Conservation (phyloP, 2,888 invertebrate genomes). For the Aporophyla lueneburgensis region DNA sequence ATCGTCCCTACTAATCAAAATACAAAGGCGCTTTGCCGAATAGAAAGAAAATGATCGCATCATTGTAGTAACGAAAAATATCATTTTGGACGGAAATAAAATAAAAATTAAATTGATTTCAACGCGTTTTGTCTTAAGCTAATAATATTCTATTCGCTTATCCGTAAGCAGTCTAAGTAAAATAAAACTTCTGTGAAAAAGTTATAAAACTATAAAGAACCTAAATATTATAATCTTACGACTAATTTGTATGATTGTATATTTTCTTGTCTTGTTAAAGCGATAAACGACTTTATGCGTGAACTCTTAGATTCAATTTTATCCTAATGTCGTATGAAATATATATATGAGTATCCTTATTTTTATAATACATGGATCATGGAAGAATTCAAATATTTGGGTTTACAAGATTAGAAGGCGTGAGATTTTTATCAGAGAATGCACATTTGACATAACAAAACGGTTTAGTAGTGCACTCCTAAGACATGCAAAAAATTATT, state of each 20-base stretch:
- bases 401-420: conserved; percentile 6
- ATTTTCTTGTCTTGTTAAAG: conserved; percentile 47
- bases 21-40: conserved; percentile 17
- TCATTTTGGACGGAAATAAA: conserved; percentile 85
- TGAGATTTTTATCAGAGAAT: background rate
- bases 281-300: conserved; percentile 51
- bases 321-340: conserved; percentile 54
- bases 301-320: conserved; percentile 31
- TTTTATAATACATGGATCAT: conserved; percentile 29
- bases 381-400: conserved; percentile 37
- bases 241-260: conserved; percentile 71
- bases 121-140: conserved; percentile 52
- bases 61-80: conserved; percentile 73
- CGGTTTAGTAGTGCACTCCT: background rate
- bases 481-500: background rate
- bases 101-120: conserved; percentile 67
- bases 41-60: conserved; percentile 71
- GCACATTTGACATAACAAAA: too few relatives aligned
- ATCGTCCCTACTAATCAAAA: conserved; percentile 18
- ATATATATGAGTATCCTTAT: conserved; percentile 48
- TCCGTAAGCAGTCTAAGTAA: conserved; percentile 73
- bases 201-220: conserved; percentile 69
- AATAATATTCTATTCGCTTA: conserved; percentile 65
- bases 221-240: conserved; percentile 69
- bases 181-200: conserved; percentile 65